Evolutionary conservation across 2,888 invertebrate genomes (phyloP), one percentile per base, ranked within the genome.

Genomic region (Chymomyza procnemis): DNA sequence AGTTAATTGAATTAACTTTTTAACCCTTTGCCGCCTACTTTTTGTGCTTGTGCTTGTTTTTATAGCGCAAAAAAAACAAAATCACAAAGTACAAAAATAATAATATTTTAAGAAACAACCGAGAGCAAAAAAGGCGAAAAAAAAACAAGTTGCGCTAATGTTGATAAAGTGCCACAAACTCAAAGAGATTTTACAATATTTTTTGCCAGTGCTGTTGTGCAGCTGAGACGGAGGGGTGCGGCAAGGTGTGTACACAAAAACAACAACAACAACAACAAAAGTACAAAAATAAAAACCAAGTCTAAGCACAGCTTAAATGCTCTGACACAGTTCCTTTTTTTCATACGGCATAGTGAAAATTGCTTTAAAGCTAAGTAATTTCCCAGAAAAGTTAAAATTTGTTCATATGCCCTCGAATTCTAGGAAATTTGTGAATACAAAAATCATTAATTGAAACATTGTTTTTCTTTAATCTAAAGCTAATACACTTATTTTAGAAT

Each of bases 1-100:
- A 80, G 85, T 80, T 84, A 81, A 81, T 81, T 81, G 82, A 81
- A 81, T 81, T 81, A 81, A 78, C 82, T 80, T 79, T 76, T 78
- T 71, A 74, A 76, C 74, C 82, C 73, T 69, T 21, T 41, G 47
- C 18, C 48, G 52, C 52, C 64, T 52, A 46, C 48, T 16, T 14
- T n/a, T 9, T 18, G 48, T 48, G 3, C 0, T 2, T 26, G 26
- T 26, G 5, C 26, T 26, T 57, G 74, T 77, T 67, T 79, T 72
- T 71, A 82, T 70, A 76, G 82, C 85, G 81, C 75, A 74, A 79
- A 84, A 80, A 84, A 78, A 79, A 84, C 82, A 84, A 78, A 74
- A 78, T 6, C 74, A 71, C 74, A 76, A 76, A 76, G 67, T 67
- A 69, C 66, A 66, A 68, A 73, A 68, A 68, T 59, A 71, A 66